Percentiles rank a stretch among this genome's conserved stretches.
phyloP scores from a whole-genome alignment of 37 sponge, comb jelly and placozoan species.

The Chondrosia reniformis region DNA sequence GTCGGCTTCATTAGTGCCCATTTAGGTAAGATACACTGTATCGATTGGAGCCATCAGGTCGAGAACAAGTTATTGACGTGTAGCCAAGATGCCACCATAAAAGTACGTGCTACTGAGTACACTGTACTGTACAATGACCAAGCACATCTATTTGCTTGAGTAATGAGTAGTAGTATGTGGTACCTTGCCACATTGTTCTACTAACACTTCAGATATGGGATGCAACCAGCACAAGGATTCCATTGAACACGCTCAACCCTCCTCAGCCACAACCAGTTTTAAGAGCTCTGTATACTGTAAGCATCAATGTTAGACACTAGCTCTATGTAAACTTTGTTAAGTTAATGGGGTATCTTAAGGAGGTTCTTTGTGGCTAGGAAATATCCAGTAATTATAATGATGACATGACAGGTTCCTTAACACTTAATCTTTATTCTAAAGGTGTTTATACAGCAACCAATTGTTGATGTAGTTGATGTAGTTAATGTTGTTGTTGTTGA shows the following conservation, averaged over 20 bases:
- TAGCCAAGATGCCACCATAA: slow-evolving; percentile 82
- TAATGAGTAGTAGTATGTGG: neutral
- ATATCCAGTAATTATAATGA: too few species aligned
- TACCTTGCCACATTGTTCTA: neutral
- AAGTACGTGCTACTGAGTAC: slow-evolving; percentile 24
- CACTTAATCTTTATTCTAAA: too few species aligned
- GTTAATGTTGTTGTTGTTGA: too few species aligned
- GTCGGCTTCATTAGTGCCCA: slow-evolving; percentile 82
- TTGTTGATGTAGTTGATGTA: too few species aligned
- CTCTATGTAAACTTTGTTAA: too few species aligned
- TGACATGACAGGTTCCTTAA: too few species aligned
- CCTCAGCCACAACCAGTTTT: slow-evolving; percentile 5
- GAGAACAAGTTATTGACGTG: slow-evolving; percentile 65
- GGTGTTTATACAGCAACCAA: too few species aligned
- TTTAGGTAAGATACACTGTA: slow-evolving; percentile 69
- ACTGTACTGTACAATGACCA: neutral
- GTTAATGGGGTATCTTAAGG: too few species aligned
- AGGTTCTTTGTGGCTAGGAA: too few species aligned
- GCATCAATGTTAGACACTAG: too few species aligned
- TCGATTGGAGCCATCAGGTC: slow-evolving; percentile 76
- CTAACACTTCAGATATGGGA: slow-evolving; percentile 4
- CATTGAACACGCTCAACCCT: slow-evolving; percentile 7
- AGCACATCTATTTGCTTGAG: neutral
- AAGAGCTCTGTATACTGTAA: slow-evolving; percentile 29
- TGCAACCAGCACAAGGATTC: neutral